These are phyloP conservation scores for Heterodera carotae DNA, from an alignment of 1,140 invertebrate species.

Conservation along the genomic window DNA sequence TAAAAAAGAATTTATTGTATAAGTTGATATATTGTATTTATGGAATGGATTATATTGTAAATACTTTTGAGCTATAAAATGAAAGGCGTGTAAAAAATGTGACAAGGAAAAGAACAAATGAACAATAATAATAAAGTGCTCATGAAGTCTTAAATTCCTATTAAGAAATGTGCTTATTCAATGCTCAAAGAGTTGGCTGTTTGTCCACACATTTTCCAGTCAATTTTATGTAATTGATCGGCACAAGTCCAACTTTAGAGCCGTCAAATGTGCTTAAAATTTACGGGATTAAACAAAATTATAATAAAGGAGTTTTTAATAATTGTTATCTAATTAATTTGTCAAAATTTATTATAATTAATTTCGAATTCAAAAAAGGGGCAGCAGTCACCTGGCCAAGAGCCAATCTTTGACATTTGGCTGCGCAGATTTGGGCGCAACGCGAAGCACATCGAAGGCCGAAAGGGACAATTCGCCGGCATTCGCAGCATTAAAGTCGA, in stretches of 20 bases:
- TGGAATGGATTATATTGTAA: too few relatives aligned
- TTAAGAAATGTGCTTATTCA: too few relatives aligned
- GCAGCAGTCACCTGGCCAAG: conserved; percentile 65
- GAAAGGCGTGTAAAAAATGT: too few relatives aligned
- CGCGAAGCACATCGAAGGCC: conserved; percentile 76
- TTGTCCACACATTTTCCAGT: background rate
- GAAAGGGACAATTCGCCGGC: conserved; percentile 78
- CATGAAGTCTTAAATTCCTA: too few relatives aligned
- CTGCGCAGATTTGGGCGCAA: conserved; percentile 82
- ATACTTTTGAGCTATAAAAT: too few relatives aligned
- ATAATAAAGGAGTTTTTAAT: background rate
- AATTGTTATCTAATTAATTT: background rate
- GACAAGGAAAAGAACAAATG: too few relatives aligned
- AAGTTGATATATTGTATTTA: too few relatives aligned
- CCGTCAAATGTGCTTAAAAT: conserved; percentile 65
- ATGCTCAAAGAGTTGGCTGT: too few relatives aligned
- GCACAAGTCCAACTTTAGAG: conserved; percentile 67
- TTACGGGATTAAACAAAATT: background rate
- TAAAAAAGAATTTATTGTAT: too few relatives aligned
- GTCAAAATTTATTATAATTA: conserved; percentile 16
- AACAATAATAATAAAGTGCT: too few relatives aligned
- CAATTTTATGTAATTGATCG: conserved; percentile 68
- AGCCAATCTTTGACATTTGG: conserved; percentile 70
- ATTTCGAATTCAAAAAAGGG: too few relatives aligned
- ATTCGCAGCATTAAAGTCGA: conserved; percentile 76